Conservation (phyloP, 2,888 invertebrate genomes). For the Trachelus stipa region DNA sequence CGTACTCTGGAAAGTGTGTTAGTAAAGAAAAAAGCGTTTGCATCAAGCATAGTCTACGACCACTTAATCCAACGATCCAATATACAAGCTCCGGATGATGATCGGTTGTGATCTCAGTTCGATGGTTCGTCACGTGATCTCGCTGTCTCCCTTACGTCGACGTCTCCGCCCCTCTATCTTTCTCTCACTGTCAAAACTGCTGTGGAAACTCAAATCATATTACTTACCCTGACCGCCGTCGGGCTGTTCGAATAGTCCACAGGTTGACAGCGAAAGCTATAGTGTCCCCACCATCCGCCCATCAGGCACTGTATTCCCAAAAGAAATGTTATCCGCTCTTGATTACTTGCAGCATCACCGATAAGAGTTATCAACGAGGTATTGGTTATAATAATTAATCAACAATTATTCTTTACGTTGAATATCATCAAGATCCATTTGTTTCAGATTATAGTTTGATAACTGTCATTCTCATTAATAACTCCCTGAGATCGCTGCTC, state of each 20-base stretch:
- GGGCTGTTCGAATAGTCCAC: constrained; percentile 88
- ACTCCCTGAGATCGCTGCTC: background rate
- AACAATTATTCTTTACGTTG: background rate
- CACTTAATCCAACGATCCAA: background rate
- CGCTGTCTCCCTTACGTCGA: constrained; percentile 1
- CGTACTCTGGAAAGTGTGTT: background rate
- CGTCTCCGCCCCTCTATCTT: background rate
- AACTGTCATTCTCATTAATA: background rate
- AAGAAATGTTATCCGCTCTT: constrained; percentile 46
- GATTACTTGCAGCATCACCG: background rate
- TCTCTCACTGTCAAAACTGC: constrained; percentile 32
- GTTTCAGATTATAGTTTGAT: background rate
- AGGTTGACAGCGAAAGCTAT: constrained; percentile 90
- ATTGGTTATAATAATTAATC: background rate
- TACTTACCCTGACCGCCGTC: constrained; percentile 86
- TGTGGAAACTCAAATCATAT: constrained; percentile 38
- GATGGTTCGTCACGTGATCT: constrained; percentile 7
- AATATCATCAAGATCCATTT: background rate
- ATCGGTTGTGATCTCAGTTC: constrained; percentile 10
- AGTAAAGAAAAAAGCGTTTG: background rate
- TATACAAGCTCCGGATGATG: constrained; percentile 8
- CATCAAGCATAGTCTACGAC: background rate
- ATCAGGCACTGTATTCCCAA: constrained; percentile 78
- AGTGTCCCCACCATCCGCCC: constrained; percentile 92
- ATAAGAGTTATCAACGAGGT: background rate